Evolutionary conservation across 2,888 invertebrate species (phyloP), one percentile per base, ranked within the genome.

Genomic region (Agriopis marginaria): DNA sequence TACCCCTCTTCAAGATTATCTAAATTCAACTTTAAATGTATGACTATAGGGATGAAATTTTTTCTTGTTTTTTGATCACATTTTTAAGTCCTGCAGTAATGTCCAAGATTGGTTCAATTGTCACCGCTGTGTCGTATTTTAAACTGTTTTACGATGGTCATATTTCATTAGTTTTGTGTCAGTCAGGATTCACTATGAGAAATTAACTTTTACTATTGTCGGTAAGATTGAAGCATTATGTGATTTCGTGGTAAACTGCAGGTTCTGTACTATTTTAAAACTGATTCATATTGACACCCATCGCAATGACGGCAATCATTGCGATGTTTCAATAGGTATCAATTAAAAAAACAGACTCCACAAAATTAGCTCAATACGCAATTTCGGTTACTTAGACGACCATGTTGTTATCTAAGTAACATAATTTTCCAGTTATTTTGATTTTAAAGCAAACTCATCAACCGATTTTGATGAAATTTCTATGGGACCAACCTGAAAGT

Each of bases 91-190:
- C 81, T 84, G 83, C 82, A 83, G 86, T 79, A 85, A 78, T 82
- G 82, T 85, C 82, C 80, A 86, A 89, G 87, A 89, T 89, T 86
- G 86, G 80, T 84, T 82, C 79, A 88, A 90, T 89, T 89, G 89
- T 87, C 84, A 84, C 79, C 75, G 66, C 64, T 78, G 73, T 76
- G 78, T 86, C 88, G 86, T 91, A 90, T 87, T 86, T 92, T 83
- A 89, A 78, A 76, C 74, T 84, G 84, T 88, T 92, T 92, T 89
- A 91, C 87, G 89, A 87, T 82, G 68, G 85, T 82, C 89, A 83
- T 91, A 88, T 86, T 86, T 91, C 85, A 88, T 82, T 79, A 78
- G 77, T 75, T 82, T 85, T 78, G 76, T 81, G 79, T 80, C 74
- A 81, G 77, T 79, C 83, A 74, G 74, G 73, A 70, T 40, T 51